Conservation (phyloP, 2,797 vertebrate species). For the Poecilia picta region DNA sequence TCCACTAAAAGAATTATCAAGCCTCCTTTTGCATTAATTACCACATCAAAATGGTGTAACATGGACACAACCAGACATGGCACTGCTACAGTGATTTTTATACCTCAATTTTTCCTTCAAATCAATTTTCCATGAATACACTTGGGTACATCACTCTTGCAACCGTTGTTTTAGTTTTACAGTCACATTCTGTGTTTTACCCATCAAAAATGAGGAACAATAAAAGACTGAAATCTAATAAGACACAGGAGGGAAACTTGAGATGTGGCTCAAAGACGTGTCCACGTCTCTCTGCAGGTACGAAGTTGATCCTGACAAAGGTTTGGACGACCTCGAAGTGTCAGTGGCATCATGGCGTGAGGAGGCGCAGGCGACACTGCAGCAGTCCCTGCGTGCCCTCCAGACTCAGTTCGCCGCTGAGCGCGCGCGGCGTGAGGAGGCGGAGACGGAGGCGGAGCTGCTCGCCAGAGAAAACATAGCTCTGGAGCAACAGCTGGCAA, state of each 20-base stretch:
- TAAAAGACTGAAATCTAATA: neutral
- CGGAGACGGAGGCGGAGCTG: conserved; percentile 85
- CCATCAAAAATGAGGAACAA: neutral
- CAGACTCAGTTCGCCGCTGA: conserved; percentile 88
- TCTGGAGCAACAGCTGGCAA: conserved; percentile 84
- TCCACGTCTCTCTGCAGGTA: conserved; percentile 74
- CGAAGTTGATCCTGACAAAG: conserved; percentile 70
- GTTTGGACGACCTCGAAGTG: conserved; percentile 47
- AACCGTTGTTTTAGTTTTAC: neutral
- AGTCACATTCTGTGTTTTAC: neutral
- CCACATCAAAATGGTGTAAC: neutral
- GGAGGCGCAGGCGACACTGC: conserved; percentile 86
- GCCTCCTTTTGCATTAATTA: neutral
- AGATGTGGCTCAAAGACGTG: neutral
- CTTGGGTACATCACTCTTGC: neutral
- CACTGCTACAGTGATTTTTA: neutral
- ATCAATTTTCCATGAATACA: neutral
- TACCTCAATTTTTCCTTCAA: neutral
- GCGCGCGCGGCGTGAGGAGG: conserved; percentile 79
- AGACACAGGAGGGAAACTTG: no score
- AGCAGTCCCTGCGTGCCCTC: conserved; percentile 81
- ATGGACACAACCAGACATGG: neutral
- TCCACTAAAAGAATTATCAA: neutral
- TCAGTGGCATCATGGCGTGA: conserved; percentile 73
- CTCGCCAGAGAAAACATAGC: conserved; percentile 84